Percentiles rank a stretch among this genome's conserved stretches.
These are phyloP conservation scores for Augochlorella aurata DNA, from an alignment of 2,888 invertebrate species.

Conservation along the genomic window DNA sequence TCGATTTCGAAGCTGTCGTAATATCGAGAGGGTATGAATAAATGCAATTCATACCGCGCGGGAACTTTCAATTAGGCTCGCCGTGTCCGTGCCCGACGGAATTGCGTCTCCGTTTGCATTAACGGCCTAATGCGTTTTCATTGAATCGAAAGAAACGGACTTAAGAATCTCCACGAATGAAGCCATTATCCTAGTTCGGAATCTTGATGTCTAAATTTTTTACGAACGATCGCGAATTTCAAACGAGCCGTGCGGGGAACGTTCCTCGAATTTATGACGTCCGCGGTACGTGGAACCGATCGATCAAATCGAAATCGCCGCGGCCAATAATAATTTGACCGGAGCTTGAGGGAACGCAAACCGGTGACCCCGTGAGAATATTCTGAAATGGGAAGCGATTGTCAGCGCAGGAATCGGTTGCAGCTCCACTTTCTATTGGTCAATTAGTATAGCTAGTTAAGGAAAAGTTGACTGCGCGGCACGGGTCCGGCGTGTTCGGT, in stretches of 20 bases:
- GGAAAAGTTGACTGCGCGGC: conserved; percentile 62
- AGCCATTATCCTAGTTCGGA: conserved; percentile 26
- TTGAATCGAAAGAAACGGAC: conserved; percentile 2
- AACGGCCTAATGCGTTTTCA: conserved; percentile 18
- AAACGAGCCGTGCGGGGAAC: neutral
- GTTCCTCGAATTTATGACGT: neutral
- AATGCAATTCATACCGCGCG: neutral
- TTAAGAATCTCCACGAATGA: conserved; percentile 37
- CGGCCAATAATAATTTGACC: conserved; percentile 19
- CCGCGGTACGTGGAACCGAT: neutral
- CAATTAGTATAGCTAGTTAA: conserved; percentile 76
- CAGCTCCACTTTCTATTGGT: conserved; percentile 74
- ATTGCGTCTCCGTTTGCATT: neutral
- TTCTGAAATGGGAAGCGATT: conserved; percentile 64
- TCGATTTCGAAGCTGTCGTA: neutral
- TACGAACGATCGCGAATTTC: conserved; percentile 7
- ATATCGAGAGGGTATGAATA: neutral
- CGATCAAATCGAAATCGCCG: neutral
- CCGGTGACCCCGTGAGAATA: conserved; percentile 56
- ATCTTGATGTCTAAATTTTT: conserved; percentile 14
- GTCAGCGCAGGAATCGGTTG: conserved; percentile 65
- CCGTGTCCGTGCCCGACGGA: neutral
- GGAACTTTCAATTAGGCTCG: neutral
- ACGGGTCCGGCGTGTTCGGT: conserved; percentile 39
- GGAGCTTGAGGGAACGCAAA: neutral